Conservation (phyloP, 2,113 vertebrate genomes). For the Cairina moschata region DNA sequence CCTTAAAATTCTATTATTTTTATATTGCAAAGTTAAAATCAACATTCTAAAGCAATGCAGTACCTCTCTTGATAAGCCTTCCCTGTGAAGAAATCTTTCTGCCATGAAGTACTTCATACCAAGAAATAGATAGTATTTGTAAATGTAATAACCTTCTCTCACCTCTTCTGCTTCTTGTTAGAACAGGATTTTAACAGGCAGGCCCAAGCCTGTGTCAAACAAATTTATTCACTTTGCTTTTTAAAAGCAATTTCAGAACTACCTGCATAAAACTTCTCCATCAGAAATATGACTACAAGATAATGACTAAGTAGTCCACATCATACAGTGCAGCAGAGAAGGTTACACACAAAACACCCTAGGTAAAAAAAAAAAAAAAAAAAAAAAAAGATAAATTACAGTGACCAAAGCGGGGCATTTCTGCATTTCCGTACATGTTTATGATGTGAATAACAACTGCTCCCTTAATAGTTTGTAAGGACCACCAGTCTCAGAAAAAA, state of each 20-base stretch:
- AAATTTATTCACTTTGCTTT: neutral
- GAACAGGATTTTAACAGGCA: neutral
- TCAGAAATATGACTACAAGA: neutral
- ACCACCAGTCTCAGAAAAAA: neutral
- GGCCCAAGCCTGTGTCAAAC: neutral
- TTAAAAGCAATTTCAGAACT: neutral
- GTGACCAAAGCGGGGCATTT: neutral
- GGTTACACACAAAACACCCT: neutral
- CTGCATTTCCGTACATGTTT: neutral
- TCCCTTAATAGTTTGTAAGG: neutral
- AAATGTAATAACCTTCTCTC: accelerated
- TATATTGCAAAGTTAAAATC: neutral
- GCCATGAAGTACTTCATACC: neutral
- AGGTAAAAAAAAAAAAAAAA: neutral
- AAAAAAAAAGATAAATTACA: neutral
- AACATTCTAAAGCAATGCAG: neutral
- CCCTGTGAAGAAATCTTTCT: neutral
- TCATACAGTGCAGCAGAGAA: neutral
- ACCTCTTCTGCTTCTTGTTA: neutral
- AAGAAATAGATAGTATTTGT: neutral
- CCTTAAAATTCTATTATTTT: neutral
- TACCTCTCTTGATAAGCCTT: neutral
- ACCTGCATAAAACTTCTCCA: neutral
- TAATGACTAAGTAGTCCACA: neutral
- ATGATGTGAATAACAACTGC: neutral